Evolutionary conservation across 2,888 invertebrate species (phyloP), one percentile per base, ranked within the genome.

Genomic region (Caenorhabditis japonica): DNA sequence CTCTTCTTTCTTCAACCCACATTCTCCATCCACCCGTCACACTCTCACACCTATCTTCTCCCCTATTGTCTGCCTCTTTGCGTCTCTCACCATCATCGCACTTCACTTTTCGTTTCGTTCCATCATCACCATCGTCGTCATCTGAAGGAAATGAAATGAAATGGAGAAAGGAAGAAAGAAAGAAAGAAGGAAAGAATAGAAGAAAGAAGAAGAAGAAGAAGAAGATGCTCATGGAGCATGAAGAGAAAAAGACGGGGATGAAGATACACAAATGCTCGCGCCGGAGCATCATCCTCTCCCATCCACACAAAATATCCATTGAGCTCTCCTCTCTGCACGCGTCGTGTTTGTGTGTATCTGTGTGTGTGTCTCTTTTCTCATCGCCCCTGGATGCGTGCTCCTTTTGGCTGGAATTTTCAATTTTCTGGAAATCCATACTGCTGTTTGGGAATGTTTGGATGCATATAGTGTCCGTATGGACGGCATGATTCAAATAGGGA

Each of bases 21-120:
- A 4, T 19, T 23, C 43, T 23, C 43, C 3, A 3, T 43, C 23
- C 43, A 10, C 21, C 8, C 13, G 34, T 25, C 30, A 30, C 30
- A 30, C 62, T 52, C 38, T 34, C 25, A 41, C 43, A n/a, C n/a
- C 12, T 38, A 27, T 41, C 36, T 43, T 46, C 36, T 39, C 39
- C 39, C 47, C 39, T 15, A 44, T 34, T n/a, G n/a, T 58, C 44
- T 56, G 17, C 44, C 23, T 56, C 56, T 43, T 27, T 47, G n/a
- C n/a, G n/a, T n/a, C n/a, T n/a, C n/a, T n/a, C n/a, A n/a, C n/a
- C n/a, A n/a, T n/a, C n/a, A n/a, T n/a, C n/a, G n/a, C n/a, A n/a
- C n/a, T n/a, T n/a, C n/a, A n/a, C n/a, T n/a, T n/a, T n/a, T 23
- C 19, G 12, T 51, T 23, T 34, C 17, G 1, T 33, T 15, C n/a